Percentiles rank a stretch among this genome's conserved stretches.
Conservation (phyloP, 1,140 invertebrate species). For the Leptestheria dahalacensis region DNA sequence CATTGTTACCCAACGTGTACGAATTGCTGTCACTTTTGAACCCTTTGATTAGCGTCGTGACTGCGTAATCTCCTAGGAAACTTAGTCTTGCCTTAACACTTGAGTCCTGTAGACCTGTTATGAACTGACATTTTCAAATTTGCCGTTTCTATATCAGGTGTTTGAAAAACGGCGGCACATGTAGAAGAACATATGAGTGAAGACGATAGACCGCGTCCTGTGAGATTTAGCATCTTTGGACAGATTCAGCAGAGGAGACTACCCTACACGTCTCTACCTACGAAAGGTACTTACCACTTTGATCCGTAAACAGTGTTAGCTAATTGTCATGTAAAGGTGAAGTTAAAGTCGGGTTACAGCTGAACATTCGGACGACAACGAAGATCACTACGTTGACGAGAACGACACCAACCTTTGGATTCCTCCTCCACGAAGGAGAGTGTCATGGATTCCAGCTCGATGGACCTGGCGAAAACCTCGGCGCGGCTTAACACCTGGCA, state of each 20-base stretch:
- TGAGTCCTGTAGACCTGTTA: not conserved
- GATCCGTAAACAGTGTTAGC: too few relatives aligned
- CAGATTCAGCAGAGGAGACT: slow-evolving; percentile 17
- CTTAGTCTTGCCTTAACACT: too few relatives aligned
- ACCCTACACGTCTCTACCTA: not conserved
- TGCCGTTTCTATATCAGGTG: not conserved
- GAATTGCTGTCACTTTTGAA: too few relatives aligned
- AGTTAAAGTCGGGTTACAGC: not conserved
- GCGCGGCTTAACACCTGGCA: not conserved
- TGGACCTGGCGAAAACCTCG: slow-evolving; percentile 2
- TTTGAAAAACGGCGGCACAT: slow-evolving; percentile 8
- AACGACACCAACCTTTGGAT: slow-evolving; percentile 23
- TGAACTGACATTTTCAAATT: not conserved
- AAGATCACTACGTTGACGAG: slow-evolving; percentile 11
- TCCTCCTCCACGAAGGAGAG: slow-evolving; percentile 23
- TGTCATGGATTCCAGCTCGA: not conserved
- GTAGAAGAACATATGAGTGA: slow-evolving; percentile 9
- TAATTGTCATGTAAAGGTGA: not conserved
- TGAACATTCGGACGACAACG: not conserved
- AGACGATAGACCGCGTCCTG: slow-evolving; percentile 14
- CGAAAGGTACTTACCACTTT: slow-evolving; percentile 1
- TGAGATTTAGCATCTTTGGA: slow-evolving; percentile 19
- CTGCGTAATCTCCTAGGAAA: too few relatives aligned
- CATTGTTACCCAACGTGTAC: too few relatives aligned
- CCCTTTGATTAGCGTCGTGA: too few relatives aligned